Evolutionary conservation across 2,113 vertebrate genomes (phyloP).

Genomic region (Gymnarchus niloticus): DNA sequence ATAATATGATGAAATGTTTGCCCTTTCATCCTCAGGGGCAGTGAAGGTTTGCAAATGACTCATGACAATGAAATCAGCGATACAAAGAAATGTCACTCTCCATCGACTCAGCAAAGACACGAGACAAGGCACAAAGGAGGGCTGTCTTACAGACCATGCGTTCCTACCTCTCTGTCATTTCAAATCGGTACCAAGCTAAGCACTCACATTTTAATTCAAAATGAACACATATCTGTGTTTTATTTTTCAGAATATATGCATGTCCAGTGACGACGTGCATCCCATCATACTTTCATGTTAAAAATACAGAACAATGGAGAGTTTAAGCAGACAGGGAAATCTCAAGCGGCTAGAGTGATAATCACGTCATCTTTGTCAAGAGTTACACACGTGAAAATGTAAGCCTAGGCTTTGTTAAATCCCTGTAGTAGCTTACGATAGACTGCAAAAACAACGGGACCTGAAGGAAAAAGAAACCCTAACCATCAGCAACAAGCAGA

Average conservation of each 20-base stretch:
- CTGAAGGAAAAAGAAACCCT: background rate
- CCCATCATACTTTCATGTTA: background rate
- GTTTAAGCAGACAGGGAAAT: background rate
- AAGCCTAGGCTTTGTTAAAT: background rate
- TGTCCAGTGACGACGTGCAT: background rate
- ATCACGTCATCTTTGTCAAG: background rate
- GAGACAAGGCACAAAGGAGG: background rate
- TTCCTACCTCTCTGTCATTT: background rate
- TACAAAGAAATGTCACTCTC: background rate
- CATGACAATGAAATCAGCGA: background rate
- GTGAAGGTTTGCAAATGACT: slow-evolving; percentile 3
- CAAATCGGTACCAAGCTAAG: background rate
- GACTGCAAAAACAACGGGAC: background rate
- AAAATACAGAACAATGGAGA: background rate
- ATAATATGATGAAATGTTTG: background rate
- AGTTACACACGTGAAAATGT: background rate
- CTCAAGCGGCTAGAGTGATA: background rate
- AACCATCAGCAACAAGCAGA: slow-evolving; percentile 4
- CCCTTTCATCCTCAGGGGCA: background rate
- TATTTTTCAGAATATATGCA: background rate
- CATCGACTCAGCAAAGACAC: slow-evolving; percentile 8
- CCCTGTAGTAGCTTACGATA: background rate
- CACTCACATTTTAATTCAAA: background rate
- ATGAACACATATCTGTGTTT: background rate
- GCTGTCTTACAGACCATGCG: background rate